Conservation (phyloP, 2,888 invertebrate species). For the Coronaproctus castanopsis region DNA sequence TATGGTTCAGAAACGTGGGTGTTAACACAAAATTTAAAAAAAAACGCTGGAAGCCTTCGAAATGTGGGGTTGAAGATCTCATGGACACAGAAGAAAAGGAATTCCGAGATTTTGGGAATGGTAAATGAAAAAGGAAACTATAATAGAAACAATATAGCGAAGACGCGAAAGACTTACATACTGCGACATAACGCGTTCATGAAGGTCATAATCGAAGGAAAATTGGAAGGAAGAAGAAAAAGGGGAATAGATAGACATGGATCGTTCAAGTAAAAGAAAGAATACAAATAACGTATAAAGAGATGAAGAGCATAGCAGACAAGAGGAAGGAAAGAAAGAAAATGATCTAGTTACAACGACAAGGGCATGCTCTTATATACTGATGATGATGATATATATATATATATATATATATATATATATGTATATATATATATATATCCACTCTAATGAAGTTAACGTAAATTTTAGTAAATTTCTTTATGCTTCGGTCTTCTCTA, state of each 20-base stretch:
- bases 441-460: no score
- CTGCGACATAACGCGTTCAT: not conserved
- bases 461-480: no score
- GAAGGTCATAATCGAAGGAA: not conserved
- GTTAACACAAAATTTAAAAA: not conserved
- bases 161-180: not conserved
- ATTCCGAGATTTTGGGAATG: not conserved
- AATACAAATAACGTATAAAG: not conserved
- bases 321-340: not conserved
- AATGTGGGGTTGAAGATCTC: not conserved
- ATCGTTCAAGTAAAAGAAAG: not conserved
- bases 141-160: not conserved
- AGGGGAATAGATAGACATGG: not conserved
- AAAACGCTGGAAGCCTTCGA: not conserved
- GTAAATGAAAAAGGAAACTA: not conserved
- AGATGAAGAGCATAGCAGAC: not conserved
- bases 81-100: not conserved
- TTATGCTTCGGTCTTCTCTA: no score
- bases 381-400: no score
- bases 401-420: no score
- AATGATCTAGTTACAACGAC: not conserved
- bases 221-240: not conserved
- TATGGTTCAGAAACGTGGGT: not conserved
- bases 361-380: not conserved
- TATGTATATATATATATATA: no score